Base-by-base conservation (phyloP, 2,888 invertebrate species). In the Willowsia nigromaculata region DNA sequence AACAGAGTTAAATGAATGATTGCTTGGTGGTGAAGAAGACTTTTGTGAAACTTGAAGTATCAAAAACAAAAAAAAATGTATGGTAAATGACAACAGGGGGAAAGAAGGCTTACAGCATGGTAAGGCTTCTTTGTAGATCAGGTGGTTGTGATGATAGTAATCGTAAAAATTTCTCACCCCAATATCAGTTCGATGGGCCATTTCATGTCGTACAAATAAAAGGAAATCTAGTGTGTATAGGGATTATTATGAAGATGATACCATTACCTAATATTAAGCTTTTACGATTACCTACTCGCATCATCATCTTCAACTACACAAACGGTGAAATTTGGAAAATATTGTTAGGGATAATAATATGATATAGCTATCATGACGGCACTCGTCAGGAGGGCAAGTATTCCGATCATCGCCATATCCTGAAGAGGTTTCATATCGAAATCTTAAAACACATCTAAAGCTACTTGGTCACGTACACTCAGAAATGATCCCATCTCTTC, bases 401-500 rank as follows among this genome's bases (percentile, higher is more conserved):
- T 62, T 47, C 40, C 15, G 25, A 56, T 37, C 80, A 65, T 62
- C 56, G n/a, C n/a, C n/a, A n/a, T n/a, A 18, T 81, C 11, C 59
- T 59, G 82, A 65, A 82, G 27, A 65, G 82, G 82, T 82, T 82
- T 82, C 50, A 85, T 74, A 68, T 74, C 74, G 47, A 43, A 85
- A 53, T 84, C 84, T 84, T 50, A 83, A 84, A 84, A 47, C 85
- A 85, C 62, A 76, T 85, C 76, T 85, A 37, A 62, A 59, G 50
- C 80, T 62, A 80, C 50, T 86, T 80, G 68, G 86, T 87, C 87
- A 87, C 87, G 87, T 87, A 87, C 65, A 22, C 65, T 50, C 43
- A 18, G 80, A 81, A 87, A 71, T 80, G 81, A 81, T 87, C 80
- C 87, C 87, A 86, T 81, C 43, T 81, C 30, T 74, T 33, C 59